Percentiles rank a stretch among this genome's conserved stretches.
phyloP scores from a whole-genome alignment of 2,888 invertebrate genomes.

The Tipula vernalis region DNA sequence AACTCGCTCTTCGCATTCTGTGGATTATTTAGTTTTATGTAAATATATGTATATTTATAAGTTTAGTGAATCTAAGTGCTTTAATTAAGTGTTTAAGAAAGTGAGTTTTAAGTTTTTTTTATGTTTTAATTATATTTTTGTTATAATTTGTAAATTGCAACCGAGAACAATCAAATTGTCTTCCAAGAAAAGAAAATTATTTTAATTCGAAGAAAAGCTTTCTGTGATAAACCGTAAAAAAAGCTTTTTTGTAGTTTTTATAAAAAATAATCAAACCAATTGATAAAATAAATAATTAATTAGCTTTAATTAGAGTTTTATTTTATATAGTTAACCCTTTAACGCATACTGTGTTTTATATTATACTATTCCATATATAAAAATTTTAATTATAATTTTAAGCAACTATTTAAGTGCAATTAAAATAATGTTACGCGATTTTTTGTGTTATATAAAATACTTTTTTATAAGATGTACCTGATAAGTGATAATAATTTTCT shows the following conservation, averaged over 20 bases:
- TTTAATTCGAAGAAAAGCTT: not conserved
- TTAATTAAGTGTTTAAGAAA: slow-evolving; percentile 6
- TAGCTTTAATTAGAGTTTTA: not conserved
- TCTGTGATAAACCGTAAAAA: not conserved
- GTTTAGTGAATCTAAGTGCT: slow-evolving; percentile 5
- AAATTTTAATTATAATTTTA: not conserved
- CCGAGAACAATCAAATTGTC: slow-evolving; percentile 10
- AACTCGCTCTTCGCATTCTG: not conserved
- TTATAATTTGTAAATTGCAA: slow-evolving; percentile 8
- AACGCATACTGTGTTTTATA: not conserved
- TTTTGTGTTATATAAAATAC: not conserved
- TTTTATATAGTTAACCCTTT: not conserved
- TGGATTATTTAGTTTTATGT: not conserved
- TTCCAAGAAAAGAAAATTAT: not conserved
- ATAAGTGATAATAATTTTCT: slow-evolving; percentile 5
- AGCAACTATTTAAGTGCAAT: not conserved
- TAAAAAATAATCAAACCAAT: not conserved
- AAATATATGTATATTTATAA: not conserved
- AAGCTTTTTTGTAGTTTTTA: not conserved
- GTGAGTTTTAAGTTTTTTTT: not conserved
- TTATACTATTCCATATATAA: no score
- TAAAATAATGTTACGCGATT: not conserved
- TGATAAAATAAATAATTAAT: not conserved
- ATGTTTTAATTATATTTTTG: not conserved
- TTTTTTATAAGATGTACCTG: slow-evolving; percentile 4